Evolutionary conservation across 2,797 vertebrate species (phyloP).

Genomic region (Poecilia picta): DNA sequence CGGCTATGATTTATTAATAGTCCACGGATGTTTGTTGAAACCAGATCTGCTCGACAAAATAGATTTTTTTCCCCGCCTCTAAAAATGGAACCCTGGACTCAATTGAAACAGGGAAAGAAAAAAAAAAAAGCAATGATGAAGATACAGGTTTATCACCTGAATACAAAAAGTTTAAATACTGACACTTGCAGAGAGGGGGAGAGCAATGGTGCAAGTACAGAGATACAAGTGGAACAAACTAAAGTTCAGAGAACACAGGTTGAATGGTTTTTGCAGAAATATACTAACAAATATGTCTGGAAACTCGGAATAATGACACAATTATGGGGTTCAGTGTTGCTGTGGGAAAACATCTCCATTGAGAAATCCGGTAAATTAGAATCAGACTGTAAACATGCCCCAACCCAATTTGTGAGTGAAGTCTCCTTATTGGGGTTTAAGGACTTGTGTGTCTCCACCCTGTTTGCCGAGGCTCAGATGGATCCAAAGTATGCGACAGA

Average conservation of each 20-base stretch:
- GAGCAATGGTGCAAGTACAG: neutral
- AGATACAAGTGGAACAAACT: neutral
- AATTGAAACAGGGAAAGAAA: constrained; percentile 10
- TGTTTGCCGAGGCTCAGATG: constrained; percentile 28
- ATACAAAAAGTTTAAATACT: neutral
- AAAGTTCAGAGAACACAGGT: neutral
- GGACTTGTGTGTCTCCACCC: constrained; percentile 11
- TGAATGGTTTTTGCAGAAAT: neutral
- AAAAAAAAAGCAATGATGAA: neutral
- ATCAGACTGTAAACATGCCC: neutral
- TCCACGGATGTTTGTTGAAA: constrained; percentile 62
- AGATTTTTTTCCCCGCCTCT: constrained; percentile 40
- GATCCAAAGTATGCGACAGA: constrained; percentile 48
- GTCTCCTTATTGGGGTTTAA: constrained; percentile 4
- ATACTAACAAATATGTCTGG: neutral
- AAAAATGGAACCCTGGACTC: constrained; percentile 49
- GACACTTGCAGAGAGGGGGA: neutral
- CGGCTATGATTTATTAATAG: constrained; percentile 68
- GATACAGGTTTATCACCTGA: constrained; percentile 5
- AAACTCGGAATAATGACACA: neutral
- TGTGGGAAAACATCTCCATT: neutral
- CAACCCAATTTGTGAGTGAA: neutral
- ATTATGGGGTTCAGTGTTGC: neutral
- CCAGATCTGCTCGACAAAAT: constrained; percentile 47
- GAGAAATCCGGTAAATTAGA: neutral